Evolutionary conservation across 2,797 vertebrate genomes (phyloP), one percentile per base, ranked within the genome.

Genomic region (Enteromius viviparus): DNA sequence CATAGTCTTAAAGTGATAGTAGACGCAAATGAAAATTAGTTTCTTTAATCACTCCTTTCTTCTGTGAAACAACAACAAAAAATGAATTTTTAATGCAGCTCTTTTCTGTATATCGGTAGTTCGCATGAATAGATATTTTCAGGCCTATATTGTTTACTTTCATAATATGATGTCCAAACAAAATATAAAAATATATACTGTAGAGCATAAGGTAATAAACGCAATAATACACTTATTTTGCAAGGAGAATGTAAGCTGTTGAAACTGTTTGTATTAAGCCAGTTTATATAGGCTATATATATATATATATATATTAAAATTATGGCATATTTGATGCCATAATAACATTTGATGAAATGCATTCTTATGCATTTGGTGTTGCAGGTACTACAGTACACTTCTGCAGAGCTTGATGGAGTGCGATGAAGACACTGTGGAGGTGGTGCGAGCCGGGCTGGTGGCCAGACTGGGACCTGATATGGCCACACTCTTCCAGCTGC

Each of bases 371-470:
- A 17, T 49, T 49, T 21, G 78, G 15, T 68, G 9, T 11, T 26
- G 0, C 92, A 99, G 98, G 85, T 99, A 98, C 90, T 98, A 99
- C 91, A 98, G 94, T 94, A 97, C 96, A 3, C 95, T 98, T 69
- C 92, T 98, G 81, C 93, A 96, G 83, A 96, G 94, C 66, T 93
- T 99, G 6, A 81, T 97, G 93, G 92, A 94, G 51, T 99, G 98
- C 0, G 97, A 98, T 0, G 96, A 97, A 6, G 94, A 95, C 80
- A 99, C 96, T 0, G 97, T 98, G 75, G 92, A 88, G 72, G 90
- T 93, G 47, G 97, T 99, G 87, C 94, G 95, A 85, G 89, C 94
- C 40, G 96, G 95, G 84, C 90, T 99, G 72, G 88, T 97, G 88
- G 91, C 96, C 87, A 92, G 97, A 80, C 90, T 99, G 0, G 96